These are phyloP conservation scores for Paedocypris micromegethes DNA, from an alignment of 2,797 vertebrate species.

Conservation along the genomic window DNA sequence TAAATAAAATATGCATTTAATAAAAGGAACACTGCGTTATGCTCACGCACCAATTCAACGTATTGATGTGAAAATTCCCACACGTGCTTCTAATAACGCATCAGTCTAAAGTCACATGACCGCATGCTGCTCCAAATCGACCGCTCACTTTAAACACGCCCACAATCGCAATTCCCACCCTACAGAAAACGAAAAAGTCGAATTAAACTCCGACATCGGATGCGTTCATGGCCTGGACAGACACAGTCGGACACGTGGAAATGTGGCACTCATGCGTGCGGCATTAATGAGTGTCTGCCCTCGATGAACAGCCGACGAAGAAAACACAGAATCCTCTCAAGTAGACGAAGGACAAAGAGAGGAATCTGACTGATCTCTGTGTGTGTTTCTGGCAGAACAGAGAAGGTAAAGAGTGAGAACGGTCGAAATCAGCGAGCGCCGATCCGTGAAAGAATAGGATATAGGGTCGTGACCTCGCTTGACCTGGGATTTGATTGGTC, in stretches of 20 bases:
- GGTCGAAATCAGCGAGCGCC: conserved; percentile 30
- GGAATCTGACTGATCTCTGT: conserved; percentile 30
- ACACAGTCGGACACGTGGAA: conserved; percentile 24
- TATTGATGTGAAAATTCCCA: no score
- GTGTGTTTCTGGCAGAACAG: not conserved
- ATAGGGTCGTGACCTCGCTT: conserved; percentile 45
- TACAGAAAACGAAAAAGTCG: no score
- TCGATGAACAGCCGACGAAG: conserved; percentile 11
- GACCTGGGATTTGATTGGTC: conserved; percentile 57
- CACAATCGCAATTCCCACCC: no score
- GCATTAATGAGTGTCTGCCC: conserved; percentile 27
- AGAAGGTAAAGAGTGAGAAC: conserved; percentile 12
- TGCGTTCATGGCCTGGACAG: conserved; percentile 15
- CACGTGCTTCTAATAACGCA: no score
- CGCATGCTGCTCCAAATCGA: no score
- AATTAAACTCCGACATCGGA: conserved; percentile 31
- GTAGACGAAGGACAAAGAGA: conserved; percentile 18
- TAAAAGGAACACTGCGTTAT: no score
- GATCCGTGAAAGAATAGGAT: conserved; percentile 50
- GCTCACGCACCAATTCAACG: no score
- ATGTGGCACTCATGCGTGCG: conserved; percentile 21
- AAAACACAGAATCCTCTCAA: conserved; percentile 18
- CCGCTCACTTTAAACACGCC: no score
- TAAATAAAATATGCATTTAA: no score
- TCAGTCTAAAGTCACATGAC: no score